Evolutionary conservation across 2,888 invertebrate genomes (phyloP).

Genomic region (Tipula unca): DNA sequence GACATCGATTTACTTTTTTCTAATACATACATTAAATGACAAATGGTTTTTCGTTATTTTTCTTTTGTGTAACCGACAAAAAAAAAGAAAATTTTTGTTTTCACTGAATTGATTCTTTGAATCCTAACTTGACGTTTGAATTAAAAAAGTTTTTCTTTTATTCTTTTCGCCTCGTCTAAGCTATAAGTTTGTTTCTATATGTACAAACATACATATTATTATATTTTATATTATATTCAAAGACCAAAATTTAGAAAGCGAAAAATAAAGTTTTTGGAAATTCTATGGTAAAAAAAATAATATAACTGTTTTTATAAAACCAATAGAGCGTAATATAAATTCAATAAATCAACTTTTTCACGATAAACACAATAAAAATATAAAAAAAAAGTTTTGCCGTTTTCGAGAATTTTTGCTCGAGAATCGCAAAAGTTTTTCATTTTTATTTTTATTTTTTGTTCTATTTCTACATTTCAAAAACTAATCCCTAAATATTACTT

Average conservation of each 20-base stretch:
- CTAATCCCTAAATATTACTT: neutral
- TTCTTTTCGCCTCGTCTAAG: neutral
- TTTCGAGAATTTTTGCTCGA: neutral
- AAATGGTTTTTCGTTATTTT: neutral
- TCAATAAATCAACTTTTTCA: constrained; percentile 14
- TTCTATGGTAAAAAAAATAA: neutral
- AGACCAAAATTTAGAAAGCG: constrained; percentile 8
- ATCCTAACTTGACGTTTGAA: neutral
- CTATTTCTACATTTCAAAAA: neutral
- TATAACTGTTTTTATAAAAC: neutral
- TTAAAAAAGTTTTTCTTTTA: constrained; percentile 8
- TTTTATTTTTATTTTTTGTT: neutral
- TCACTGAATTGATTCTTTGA: neutral
- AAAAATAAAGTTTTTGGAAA: neutral
- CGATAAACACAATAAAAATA: neutral
- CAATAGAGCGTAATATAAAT: constrained; percentile 2
- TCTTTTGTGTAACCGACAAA: neutral
- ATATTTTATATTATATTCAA: neutral
- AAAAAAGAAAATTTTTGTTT: neutral
- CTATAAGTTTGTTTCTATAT: neutral
- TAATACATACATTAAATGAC: neutral
- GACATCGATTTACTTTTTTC: neutral
- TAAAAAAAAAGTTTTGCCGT: neutral
- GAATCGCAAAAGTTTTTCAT: neutral
- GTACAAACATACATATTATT: neutral